Percentiles rank a stretch among this genome's conserved stretches.
Evolutionary conservation across 2,888 invertebrate genomes (phyloP).

Genomic region (Harpagoxenus sublaevis): DNA sequence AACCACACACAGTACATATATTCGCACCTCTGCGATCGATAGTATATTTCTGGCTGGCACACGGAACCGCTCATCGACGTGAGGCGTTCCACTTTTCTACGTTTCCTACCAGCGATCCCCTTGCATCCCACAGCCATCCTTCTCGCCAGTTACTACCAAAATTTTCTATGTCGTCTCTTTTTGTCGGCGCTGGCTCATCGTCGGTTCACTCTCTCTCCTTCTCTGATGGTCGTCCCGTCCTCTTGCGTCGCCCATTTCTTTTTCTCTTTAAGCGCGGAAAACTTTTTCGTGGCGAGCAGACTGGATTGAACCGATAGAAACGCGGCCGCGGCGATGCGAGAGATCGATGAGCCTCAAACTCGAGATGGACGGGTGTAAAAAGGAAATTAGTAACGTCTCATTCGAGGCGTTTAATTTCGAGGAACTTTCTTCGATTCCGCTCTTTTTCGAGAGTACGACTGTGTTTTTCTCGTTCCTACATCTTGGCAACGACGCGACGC

Average conservation of each 20-base stretch:
- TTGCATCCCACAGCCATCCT: neutral
- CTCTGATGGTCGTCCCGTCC: neutral
- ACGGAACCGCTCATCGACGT: slow-evolving; percentile 45
- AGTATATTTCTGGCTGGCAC: slow-evolving; percentile 43
- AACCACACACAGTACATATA: neutral
- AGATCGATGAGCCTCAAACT: slow-evolving; percentile 43
- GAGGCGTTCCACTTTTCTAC: slow-evolving; percentile 54
- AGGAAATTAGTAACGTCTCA: slow-evolving; percentile 43
- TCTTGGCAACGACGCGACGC: neutral
- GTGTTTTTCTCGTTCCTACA: neutral
- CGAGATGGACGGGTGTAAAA: slow-evolving; percentile 24
- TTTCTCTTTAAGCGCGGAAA: slow-evolving; percentile 25
- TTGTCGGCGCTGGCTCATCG: slow-evolving; percentile 33
- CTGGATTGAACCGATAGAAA: slow-evolving; percentile 51
- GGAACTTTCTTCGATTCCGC: slow-evolving; percentile 7
- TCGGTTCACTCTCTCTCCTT: neutral
- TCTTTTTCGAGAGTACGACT: neutral
- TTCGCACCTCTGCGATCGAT: slow-evolving; percentile 31
- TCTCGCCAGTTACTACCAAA: slow-evolving; percentile 41
- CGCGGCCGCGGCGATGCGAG: slow-evolving; percentile 1
- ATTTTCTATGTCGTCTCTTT: slow-evolving; percentile 51
- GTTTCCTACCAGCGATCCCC: slow-evolving; percentile 28
- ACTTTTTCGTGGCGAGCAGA: slow-evolving; percentile 36
- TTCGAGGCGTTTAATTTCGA: slow-evolving; percentile 37
- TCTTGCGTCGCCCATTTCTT: slow-evolving; percentile 11